Percentiles rank a stretch among this genome's conserved stretches.
Evolutionary conservation across 2,797 vertebrate species (phyloP).

Genomic region (Chaetophractus vellerosus): DNA sequence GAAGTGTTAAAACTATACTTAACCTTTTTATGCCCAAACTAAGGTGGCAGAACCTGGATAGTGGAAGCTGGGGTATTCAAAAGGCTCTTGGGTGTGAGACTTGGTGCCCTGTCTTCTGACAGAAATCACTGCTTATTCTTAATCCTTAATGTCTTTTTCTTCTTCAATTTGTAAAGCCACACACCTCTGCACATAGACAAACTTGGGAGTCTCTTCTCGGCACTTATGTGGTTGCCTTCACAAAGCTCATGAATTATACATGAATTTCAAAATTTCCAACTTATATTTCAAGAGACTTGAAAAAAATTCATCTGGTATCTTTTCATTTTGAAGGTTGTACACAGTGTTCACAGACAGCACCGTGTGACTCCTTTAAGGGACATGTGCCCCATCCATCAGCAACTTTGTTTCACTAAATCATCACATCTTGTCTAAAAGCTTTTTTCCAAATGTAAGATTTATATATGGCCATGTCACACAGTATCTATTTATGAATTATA

Average conservation of each 20-base stretch:
- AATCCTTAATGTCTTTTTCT: neutral
- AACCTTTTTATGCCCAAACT: neutral
- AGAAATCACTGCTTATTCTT: slow-evolving; percentile 29
- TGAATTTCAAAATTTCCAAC: slow-evolving; percentile 48
- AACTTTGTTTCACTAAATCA: neutral
- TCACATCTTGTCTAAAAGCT: neutral
- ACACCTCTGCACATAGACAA: neutral
- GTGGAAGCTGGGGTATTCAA: neutral
- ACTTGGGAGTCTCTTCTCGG: neutral
- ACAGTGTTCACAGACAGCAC: neutral
- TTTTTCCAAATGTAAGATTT: slow-evolving; percentile 35
- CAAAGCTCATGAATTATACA: slow-evolving; percentile 68
- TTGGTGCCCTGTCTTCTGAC: neutral
- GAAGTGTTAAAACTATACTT: neutral
- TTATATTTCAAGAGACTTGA: slow-evolving; percentile 55
- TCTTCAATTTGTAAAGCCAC: neutral
- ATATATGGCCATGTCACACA: neutral
- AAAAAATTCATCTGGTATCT: slow-evolving; percentile 19
- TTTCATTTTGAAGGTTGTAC: neutral
- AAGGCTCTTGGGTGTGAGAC: neutral
- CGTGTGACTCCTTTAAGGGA: neutral
- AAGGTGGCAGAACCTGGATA: neutral
- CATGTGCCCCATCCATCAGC: neutral
- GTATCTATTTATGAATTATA: neutral
- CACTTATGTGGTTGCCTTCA: slow-evolving; percentile 40